Evolutionary conservation across 1,140 invertebrate genomes (phyloP), one percentile per base, ranked within the genome.

Genomic region (Brachionus angularis): DNA sequence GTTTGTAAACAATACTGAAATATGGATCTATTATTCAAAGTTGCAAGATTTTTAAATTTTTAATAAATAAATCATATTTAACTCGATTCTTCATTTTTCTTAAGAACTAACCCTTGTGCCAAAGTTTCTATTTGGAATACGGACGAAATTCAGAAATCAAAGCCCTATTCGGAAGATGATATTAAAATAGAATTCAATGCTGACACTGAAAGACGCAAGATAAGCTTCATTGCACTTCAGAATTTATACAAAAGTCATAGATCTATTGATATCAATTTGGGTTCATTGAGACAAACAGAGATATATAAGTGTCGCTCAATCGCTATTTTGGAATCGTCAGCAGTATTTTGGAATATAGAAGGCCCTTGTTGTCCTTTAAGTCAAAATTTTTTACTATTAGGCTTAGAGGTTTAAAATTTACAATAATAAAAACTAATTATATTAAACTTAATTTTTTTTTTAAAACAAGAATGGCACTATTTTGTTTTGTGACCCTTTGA

Each of bases 1-100:
- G 3, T 75, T 81, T 7, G 72, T 81, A 21, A 77, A 77, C 52
- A 72, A 75, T 12, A 73, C 69, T 23, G 75, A 77, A 53, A 76
- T 81, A 14, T 81, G 79, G 79, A 75, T 81, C n/a, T 81, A 80
- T 73, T 80, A 79, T 36, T 76, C 78, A n/a, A 77, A 78, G 79
- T 80, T 72, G 16, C 72, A 55, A n/a, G 16, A 36, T 34, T 31
- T 71, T 29, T 7, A 21, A 34, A 73, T 16, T 21, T 12, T 14
- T 21, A 42, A 33, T 55, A 36, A 55, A n/a, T 36, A n/a, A n/a
- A 14, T 7, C n/a, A 14, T n/a, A n/a, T 5, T 18, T 5, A 34
- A 8, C 5, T 5, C 29, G 29, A 18, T 42, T 29, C 16, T 10
- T 69, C 5, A 29, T 55, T 55, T 46, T 39, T 53, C 74, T 61